Base-by-base conservation (phyloP, 1,140 invertebrate genomes). In the Sipha flava region DNA sequence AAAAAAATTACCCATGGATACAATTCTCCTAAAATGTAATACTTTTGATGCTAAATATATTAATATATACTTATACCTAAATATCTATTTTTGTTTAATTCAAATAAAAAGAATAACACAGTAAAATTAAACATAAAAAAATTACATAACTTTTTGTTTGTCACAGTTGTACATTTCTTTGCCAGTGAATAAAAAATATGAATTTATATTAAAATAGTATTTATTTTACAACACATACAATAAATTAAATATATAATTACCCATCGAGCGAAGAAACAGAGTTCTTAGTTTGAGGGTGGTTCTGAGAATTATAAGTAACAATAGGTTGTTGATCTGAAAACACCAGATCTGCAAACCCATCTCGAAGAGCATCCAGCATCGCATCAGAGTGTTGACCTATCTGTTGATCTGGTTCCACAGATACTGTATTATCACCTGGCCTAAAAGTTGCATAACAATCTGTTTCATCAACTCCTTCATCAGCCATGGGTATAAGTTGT, bases 101-200 rank as follows among this genome's bases (percentile, higher is more conserved):
- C 2, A 45, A 70, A 70, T 70, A 70, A 29, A 70, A 70, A 45
- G 66, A 70, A 29, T n/a, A 70, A 70, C 23, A 70, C 43, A 29
- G 43, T 70, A 70, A 70, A 70, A 70, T 47, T 70, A 43, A 40
- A 47, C 66, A 70, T 47, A 70, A 9, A 68, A 70, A 70, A 70
- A 70, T 18, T 70, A 45, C 26, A 47, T 70, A 68, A 26, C 37
- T n/a, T 47, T 45, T 47, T 70, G 43, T 70, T 70, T 45, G 18
- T 10, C 66, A 70, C 66, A 18, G 16, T 29, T 40, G 47, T 70
- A 29, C 45, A 70, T 43, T n/a, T 66, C 21, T 43, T n/a, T 66
- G 26, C 16, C 66, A 29, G 66, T 70, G 66, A 47, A 31, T 70
- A 68, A 5, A 68, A 68, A 45, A 47, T 40, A 37, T 43, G n/a